These are phyloP conservation scores for Euphonia xanthogaster DNA, from an alignment of 2,797 vertebrate genomes.

Conservation along the genomic window DNA sequence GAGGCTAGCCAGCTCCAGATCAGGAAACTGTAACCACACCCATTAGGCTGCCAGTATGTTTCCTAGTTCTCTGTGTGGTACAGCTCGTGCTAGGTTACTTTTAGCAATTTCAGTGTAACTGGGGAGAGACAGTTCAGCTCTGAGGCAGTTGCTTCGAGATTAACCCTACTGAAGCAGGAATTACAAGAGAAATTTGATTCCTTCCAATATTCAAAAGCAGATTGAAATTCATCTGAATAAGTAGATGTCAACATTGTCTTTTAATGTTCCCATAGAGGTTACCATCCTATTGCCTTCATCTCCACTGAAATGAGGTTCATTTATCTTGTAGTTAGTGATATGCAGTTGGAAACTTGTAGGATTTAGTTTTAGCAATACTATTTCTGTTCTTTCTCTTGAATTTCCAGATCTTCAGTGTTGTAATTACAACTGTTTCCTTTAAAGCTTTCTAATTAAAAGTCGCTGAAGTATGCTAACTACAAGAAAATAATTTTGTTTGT, in stretches of 20 bases:
- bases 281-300: not conserved
- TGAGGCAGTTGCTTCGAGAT: not conserved
- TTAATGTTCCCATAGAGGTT: not conserved
- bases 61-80: not conserved
- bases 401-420: not conserved
- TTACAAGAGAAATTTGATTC: not conserved
- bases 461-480: not conserved
- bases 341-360: not conserved
- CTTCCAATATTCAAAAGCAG: not conserved
- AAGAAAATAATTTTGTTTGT: not conserved
- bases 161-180: not conserved
- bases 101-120: not conserved
- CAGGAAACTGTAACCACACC: not conserved
- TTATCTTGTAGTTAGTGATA: not conserved
- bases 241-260: not conserved
- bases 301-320: not conserved
- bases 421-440: not conserved
- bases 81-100: not conserved
- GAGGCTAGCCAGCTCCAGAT: not conserved
- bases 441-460: not conserved
- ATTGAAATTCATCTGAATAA: not conserved
- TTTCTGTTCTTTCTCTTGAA: not conserved
- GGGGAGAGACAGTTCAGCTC: not conserved
- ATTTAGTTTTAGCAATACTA: not conserved
- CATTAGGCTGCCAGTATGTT: not conserved